These are phyloP conservation scores for Thamnophis elegans DNA, from an alignment of 2,797 vertebrate species.

Conservation along the genomic window DNA sequence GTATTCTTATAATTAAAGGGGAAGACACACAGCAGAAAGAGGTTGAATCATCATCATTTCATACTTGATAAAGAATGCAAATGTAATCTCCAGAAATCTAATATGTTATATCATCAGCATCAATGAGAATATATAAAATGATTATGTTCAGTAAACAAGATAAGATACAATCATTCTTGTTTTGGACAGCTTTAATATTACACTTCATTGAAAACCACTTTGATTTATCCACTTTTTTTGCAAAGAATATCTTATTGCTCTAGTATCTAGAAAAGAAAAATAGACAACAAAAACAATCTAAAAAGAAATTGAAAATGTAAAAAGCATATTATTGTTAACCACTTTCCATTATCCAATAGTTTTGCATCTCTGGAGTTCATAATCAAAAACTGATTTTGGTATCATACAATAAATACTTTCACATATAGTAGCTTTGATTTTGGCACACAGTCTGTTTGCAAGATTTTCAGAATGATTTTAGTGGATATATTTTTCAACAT, in stretches of 20 bases:
- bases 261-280: neutral
- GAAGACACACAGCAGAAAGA: neutral
- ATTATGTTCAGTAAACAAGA: neutral
- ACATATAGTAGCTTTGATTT: neutral
- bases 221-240: neutral
- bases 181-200: neutral
- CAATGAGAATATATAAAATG: neutral
- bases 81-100: slow-evolving; percentile 1
- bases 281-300: neutral
- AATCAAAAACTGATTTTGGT: neutral
- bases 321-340: neutral
- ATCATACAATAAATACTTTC: neutral
- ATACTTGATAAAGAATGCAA: slow-evolving; percentile 16
- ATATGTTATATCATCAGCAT: neutral
- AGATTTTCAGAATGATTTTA: neutral
- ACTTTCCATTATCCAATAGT: neutral
- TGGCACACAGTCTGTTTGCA: neutral
- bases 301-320: neutral
- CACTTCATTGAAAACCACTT: neutral
- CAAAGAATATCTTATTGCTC: neutral
- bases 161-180: neutral
- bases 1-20: slow-evolving; percentile 20
- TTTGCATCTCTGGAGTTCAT: neutral
- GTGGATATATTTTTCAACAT: neutral
- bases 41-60: neutral